Conservation (phyloP, 2,797 vertebrate genomes). For the Sparus aurata region DNA sequence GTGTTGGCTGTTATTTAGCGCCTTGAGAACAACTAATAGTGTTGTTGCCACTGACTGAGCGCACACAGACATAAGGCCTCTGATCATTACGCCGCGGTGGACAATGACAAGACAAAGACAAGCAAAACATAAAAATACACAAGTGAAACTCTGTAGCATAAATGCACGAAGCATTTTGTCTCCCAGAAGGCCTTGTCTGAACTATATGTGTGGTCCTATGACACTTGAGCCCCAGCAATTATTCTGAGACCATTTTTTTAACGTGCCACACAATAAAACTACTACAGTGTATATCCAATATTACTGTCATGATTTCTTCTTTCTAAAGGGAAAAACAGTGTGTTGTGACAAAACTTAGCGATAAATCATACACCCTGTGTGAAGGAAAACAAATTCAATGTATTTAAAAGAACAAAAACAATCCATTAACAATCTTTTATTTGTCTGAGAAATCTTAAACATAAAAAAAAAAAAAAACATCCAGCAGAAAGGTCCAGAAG, state of each 20-base stretch:
- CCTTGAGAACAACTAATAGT: constrained; percentile 89
- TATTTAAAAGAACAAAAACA: too few species aligned
- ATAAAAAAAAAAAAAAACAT: too few species aligned
- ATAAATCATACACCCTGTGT: too few species aligned
- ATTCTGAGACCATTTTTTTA: not conserved
- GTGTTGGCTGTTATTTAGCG: constrained; percentile 85
- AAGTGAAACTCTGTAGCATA: not conserved
- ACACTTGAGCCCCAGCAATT: not conserved
- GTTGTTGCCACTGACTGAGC: constrained; percentile 68
- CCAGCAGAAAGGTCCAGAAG: too few species aligned
- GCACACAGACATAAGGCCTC: constrained; percentile 89
- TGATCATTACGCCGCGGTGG: constrained; percentile 87
- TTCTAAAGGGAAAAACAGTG: not conserved
- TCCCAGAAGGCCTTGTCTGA: not conserved
- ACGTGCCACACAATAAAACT: not conserved
- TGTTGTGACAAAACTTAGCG: too few species aligned
- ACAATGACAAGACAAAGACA: constrained; percentile 8
- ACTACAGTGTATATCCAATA: not conserved
- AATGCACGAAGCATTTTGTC: not conserved
- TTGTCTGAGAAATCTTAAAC: too few species aligned
- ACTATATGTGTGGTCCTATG: not conserved
- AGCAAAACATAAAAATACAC: constrained; percentile 6
- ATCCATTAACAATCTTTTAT: too few species aligned
- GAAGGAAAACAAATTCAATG: too few species aligned
- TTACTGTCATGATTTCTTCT: too few species aligned